Base-by-base conservation (phyloP, 1,140 invertebrate genomes). In the Hylyphantes graminicola region DNA sequence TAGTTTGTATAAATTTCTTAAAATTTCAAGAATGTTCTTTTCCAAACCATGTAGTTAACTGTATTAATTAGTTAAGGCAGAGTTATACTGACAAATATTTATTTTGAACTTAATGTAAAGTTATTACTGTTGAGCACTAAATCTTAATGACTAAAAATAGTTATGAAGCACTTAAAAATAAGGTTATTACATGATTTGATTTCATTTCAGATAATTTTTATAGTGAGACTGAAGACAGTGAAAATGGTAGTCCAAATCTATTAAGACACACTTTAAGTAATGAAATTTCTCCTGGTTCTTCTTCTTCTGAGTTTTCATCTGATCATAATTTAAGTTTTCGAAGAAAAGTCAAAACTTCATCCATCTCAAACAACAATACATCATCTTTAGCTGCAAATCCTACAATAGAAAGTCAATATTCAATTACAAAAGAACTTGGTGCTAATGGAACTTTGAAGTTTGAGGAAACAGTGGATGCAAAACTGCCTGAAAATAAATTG, bases 141-240 rank as follows among this genome's bases (percentile, higher is more conserved):
- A 35, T 35, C 35, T 35, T 5, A 35, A 5, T 35, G n/a, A 35
- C 35, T 35, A 35, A 35, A 35, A 35, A 35, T 35, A 35, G 35
- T 35, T 35, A 35, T 35, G 35, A 35, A 35, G 35, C 5, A 5
- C 5, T 35, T 1, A 35, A 35, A 35, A 35, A 35, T 35, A 35
- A 35, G 35, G 35, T 35, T 2, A 35, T 35, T n/a, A n/a, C 35
- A 35, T 35, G 1, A 35, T 35, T 12, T 59, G 48, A 48, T 15
- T 63, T 76, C 63, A 48, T 68, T 88, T 88, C 85, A 90, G 90
- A 88, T 87, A 91, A 92, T 81, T 92, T 95, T 76, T 96, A 94
- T 88, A 96, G 89, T 87, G 89, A 90, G 85, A 90, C 89, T 85
- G 89, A 90, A 72, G 88, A 89, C 51, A 94, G 73, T 94, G 95